Evolutionary conservation across 92 coral and sea anemone species (phyloP), one percentile per base, ranked within the genome.

Genomic region (Parazoanthus atlanticus): DNA sequence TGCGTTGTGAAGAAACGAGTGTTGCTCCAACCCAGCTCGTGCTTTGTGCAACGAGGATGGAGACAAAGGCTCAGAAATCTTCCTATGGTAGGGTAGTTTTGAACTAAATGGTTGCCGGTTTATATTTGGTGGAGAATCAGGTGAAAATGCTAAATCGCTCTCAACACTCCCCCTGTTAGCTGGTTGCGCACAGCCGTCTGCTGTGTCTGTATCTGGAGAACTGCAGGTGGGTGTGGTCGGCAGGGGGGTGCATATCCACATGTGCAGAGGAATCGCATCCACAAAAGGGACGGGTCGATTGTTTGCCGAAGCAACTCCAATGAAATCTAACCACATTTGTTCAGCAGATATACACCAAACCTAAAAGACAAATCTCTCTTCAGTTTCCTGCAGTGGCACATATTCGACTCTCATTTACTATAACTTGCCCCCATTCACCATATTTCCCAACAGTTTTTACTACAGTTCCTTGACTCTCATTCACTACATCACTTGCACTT

Each of bases 241-340:
- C 77, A 94, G 83, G 7, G 99, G 99, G 86, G 98, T 95, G 88
- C 97, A 96, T 78, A 97, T 93, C 96, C 98, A 97, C 54, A 97
- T 70, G 38, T 92, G 93, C 29, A 97, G 78, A 4, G 99, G 99
- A 43, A 95, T 91, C 23, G 99, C 97, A 41, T 97, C 99, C 26
- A 97, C 81, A 66, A 97, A 93, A 58, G 99, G 94, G 89, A 94
- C 92, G 8, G 98, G 97, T 17, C 99, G 95, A 80, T 91, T 90
- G 71, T 92, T 93, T 17, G 93, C 76, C 41, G 92, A 94, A 1
- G 94, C 93, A 41, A 97, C 82, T 2, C 99, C 98, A 74, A 93
- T 88, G 88, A 97, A 97, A 79, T 97, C 99, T 9, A 94, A 89
- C 99, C 99, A 97, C 43, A 93, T 91, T 74, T 97, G 96, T 38